phyloP scores from a whole-genome alignment of 2,113 vertebrate species.

The Tympanuchus pallidicinctus region DNA sequence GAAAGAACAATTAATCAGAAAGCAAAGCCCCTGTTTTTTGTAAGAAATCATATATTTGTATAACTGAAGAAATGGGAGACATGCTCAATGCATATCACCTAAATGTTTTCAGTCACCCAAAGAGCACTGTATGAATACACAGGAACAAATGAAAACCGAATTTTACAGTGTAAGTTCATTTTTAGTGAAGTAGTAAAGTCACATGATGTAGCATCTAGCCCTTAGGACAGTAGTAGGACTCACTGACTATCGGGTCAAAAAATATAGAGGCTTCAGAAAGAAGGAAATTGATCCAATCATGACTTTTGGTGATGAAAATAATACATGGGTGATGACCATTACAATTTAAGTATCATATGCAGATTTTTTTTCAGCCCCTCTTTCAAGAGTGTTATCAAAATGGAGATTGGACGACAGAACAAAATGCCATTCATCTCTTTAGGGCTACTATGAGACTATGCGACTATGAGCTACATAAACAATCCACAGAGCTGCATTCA shows the following conservation, averaged over 20 bases:
- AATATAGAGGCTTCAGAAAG: background rate
- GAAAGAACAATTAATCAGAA: slow-evolving; percentile 12
- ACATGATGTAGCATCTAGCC: slow-evolving; percentile 13
- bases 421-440: background rate
- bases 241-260: slow-evolving; percentile 31
- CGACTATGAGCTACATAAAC: background rate
- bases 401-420: background rate
- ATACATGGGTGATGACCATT: background rate
- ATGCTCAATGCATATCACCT: background rate
- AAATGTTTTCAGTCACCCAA: background rate
- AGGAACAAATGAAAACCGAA: slow-evolving; percentile 16
- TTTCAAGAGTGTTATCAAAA: background rate
- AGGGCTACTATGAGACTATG: background rate
- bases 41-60: slow-evolving; percentile 36
- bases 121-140: background rate
- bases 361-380: slow-evolving; percentile 14
- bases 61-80: slow-evolving; percentile 43
- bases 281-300: slow-evolving; percentile 16
- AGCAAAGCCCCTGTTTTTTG: slow-evolving; percentile 33
- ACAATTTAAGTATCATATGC: background rate
- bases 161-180: slow-evolving; percentile 47
- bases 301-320: background rate
- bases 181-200: slow-evolving; percentile 57
- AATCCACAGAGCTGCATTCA: background rate
- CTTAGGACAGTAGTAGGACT: slow-evolving; percentile 1